Base-by-base conservation (phyloP, 2,888 invertebrate species). In the Oxystoma pomonae region DNA sequence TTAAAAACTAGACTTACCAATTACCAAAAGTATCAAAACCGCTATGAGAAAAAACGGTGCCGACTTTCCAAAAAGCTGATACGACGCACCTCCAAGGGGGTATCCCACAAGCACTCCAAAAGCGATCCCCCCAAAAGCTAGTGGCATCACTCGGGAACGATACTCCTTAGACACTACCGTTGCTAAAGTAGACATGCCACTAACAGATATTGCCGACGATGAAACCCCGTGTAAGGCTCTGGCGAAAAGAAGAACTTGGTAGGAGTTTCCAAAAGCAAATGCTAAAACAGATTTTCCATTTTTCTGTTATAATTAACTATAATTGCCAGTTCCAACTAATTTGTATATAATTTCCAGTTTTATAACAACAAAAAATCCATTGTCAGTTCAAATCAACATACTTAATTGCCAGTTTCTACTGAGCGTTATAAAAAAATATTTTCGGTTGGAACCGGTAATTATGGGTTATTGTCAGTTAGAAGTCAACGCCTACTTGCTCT, bases 111-210 rank as follows among this genome's bases (percentile, higher is more conserved):
- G 81, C 0, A 94, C 92, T 0, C 93, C 94, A 16, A 90, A 76
- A 0, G 92, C 93, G 60, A 90, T 87, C 65, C 92, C 92, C 2
- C 93, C 91, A 74, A 93, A 84, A 1, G 91, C 88, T 20, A 90
- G 82, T 0, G 93, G 93, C 90, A 94, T 91, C n/a, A 90, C 82
- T 74, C 85, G 85, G 20, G 88, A 87, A 66, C 90, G 78, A 18
- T 74, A 70, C 61, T 86, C 84, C 59, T 83, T 83, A 1, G 82
- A 81, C 65, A 85, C 84, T 50, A 79, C 78, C 66, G 83, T 82
- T 0, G 93, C 92, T 58, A 93, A 85, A 70, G 92, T 79, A 68
- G 90, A 90, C 90, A 94, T 90, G 50, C 92, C 92, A 71, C 91
- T 87, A 3, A 93, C 89, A 17, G 89, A 87, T 63, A 91, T 87